These are phyloP conservation scores for Oceanites oceanicus DNA, from an alignment of 2,113 vertebrate genomes.

Conservation along the genomic window DNA sequence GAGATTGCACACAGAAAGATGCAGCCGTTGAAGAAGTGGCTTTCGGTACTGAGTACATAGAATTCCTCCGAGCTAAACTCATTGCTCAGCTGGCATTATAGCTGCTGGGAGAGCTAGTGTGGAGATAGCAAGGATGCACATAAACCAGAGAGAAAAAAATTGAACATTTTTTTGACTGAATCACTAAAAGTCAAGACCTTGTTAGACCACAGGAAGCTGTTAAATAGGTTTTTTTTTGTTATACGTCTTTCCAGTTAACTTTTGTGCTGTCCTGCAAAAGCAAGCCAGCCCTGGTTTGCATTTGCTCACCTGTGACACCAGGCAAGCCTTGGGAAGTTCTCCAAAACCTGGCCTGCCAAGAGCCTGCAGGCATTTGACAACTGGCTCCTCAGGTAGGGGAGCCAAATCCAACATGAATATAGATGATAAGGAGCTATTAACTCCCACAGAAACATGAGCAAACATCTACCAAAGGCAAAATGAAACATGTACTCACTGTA, in stretches of 20 bases:
- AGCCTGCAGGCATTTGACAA: neutral
- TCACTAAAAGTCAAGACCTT: neutral
- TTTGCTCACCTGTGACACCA: constrained; percentile 14
- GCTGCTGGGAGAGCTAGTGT: neutral
- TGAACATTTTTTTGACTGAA: neutral
- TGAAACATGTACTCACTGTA: neutral
- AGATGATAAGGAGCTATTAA: constrained; percentile 34
- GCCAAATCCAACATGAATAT: constrained; percentile 28
- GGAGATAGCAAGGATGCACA: neutral
- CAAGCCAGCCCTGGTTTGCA: neutral
- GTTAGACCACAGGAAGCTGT: neutral
- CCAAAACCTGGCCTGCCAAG: constrained; percentile 25
- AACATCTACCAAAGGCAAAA: constrained; percentile 35
- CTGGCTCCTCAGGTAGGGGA: neutral
- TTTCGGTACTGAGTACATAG: neutral
- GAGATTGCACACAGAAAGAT: neutral
- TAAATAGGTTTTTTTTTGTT: neutral
- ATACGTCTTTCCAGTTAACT: neutral
- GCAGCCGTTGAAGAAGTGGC: neutral
- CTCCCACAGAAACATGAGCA: constrained; percentile 1
- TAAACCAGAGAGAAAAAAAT: neutral
- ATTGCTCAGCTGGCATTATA: neutral
- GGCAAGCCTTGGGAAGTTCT: constrained; percentile 32
- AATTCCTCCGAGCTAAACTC: neutral
- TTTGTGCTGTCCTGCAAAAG: constrained; percentile 32